Evolutionary conservation across 2,113 vertebrate species (phyloP).

Genomic region (Cygnus atratus): DNA sequence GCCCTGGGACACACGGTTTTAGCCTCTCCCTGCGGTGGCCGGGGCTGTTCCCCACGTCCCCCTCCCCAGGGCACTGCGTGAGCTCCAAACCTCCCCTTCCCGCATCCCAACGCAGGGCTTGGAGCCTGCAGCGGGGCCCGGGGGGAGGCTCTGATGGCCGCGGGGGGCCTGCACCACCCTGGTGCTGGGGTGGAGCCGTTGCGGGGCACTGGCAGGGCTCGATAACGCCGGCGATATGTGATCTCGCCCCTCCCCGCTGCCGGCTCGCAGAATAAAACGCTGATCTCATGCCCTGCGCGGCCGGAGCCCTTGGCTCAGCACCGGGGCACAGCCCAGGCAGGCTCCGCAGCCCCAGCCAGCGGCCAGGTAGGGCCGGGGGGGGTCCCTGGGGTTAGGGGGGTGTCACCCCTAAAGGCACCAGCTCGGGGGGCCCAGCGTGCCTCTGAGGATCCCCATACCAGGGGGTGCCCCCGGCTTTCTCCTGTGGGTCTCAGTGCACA

Average conservation of each 20-base stretch:
- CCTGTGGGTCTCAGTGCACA: rapidly evolving
- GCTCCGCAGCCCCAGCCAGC: neutral
- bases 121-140: no score
- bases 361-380: neutral
- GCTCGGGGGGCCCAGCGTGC: neutral
- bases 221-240: slow-evolving; percentile 67
- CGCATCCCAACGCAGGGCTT: neutral
- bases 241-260: slow-evolving; percentile 66
- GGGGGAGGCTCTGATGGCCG: neutral
- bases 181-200: neutral
- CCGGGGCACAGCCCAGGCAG: slow-evolving; percentile 5
- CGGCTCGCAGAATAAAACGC: slow-evolving; percentile 77
- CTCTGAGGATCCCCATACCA: rapidly evolving
- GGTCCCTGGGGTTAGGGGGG: no score
- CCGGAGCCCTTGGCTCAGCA: slow-evolving; percentile 55
- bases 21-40: no score
- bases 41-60: no score
- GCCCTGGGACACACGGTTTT: rapidly evolving
- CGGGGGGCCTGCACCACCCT: neutral
- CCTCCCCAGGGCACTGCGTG: neutral
- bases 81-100: neutral
- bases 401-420: neutral
- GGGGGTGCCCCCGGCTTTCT: no score
- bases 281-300: slow-evolving; percentile 76
- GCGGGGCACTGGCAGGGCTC: neutral